Base-by-base conservation (phyloP, 2,888 invertebrate genomes). In the Tineola bisselliella region DNA sequence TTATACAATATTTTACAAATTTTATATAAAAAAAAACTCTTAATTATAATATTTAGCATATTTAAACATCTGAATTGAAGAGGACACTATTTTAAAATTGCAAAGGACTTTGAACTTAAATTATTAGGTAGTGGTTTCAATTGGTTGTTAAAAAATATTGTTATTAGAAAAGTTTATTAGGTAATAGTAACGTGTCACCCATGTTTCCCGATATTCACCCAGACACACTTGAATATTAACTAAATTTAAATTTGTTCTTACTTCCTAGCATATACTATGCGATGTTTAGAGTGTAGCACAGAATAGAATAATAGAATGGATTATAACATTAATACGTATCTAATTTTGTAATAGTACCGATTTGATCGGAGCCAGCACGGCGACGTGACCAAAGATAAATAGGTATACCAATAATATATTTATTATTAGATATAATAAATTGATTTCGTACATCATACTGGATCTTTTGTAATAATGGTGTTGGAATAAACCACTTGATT, bases 321-420 rank as follows among this genome's bases (percentile, higher is more conserved):
- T 61, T 61, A 61, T 61, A 61, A 61, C 61, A 61, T 61, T 52
- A 61, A 61, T 61, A 61, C 54, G 61, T 61, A 61, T 61, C 61
- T 61, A 61, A 61, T 61, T 61, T 61, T 61, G 52, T 61, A 61
- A 61, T 61, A 52, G 61, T 61, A 61, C 13, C 61, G 61, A 61
- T 61, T 38, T 30, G 52, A 48, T 48, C 58, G 58, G 13, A 33
- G 17, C 58, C 33, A 13, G 58, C 58, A 31, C 15, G 58, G 33
- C 58, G 58, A 58, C 58, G 58, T 58, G 58, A 58, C 58, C 59
- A 11, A 11, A 25, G 43, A 19, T 44, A 44, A 43, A 59, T 31
- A 33, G 17, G n/a, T 56, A 13, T 19, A 19, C 31, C n/a, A 25
- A 19, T 19, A 19, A 52, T 52, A 18, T 56, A 56, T 30, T 38